These are phyloP conservation scores for Perithous albicinctus DNA, from an alignment of 2,888 invertebrate species.

Conservation along the genomic window DNA sequence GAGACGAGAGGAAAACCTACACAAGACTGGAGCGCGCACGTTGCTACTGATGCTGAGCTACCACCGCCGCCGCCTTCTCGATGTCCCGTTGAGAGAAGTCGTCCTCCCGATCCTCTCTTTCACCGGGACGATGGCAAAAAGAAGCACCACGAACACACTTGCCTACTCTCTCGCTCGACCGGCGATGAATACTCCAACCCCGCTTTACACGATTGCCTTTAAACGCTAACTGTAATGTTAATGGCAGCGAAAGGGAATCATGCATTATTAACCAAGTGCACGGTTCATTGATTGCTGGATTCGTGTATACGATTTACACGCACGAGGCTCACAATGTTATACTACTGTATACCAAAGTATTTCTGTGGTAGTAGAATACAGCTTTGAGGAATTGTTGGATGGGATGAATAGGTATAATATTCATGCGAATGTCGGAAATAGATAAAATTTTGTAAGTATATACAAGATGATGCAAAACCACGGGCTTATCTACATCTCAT, in stretches of 20 bases:
- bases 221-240: constrained; percentile 63
- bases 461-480: neutral
- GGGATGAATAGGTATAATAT: neutral
- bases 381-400: neutral
- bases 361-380: too few relatives aligned
- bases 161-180: constrained; percentile 1
- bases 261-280: constrained; percentile 69
- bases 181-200: neutral
- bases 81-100: constrained; percentile 52
- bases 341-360: neutral
- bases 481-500: neutral
- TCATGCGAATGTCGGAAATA: neutral
- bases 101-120: constrained; percentile 24
- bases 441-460: neutral
- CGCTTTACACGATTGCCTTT: constrained; percentile 28
- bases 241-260: constrained; percentile 63
- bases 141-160: constrained; percentile 34
- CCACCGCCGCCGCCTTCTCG: constrained; percentile 19
- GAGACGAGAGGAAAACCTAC: constrained; percentile 23
- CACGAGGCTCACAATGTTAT: neutral
- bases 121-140: constrained; percentile 1
- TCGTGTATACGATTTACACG: constrained; percentile 20
- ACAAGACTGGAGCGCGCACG: constrained; percentile 25
- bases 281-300: constrained; percentile 61
- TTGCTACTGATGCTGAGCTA: neutral